Evolutionary conservation across 2,113 vertebrate species (phyloP), one percentile per base, ranked within the genome.

Genomic region (Grammomys dolichurus): DNA sequence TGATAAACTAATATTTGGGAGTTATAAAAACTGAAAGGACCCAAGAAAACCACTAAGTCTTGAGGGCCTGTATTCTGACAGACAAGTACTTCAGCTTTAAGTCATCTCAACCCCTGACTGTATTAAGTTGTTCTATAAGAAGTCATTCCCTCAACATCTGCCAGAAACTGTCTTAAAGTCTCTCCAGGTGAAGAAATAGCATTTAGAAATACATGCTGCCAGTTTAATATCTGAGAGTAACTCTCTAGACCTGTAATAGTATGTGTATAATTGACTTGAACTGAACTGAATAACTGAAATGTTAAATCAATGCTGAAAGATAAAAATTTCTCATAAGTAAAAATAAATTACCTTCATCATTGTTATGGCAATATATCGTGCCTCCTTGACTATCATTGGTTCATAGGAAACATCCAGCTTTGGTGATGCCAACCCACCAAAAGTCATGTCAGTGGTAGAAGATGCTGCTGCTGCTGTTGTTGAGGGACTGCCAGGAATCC

Each of bases 311-410:
- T 5, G 0, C 14, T 75, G 8, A 92, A 96, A 80, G 87, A 5
- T 75, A 73, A 65, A 8, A 3, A 58, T 89, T 69, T 82, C 78
- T 81, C 14, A 0, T 75, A 77, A 94, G 24, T 93, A 80, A 90
- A 76, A 95, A 88, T 20, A 65, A 88, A 96, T 97, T 98, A 99
- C 99, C 99, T 99, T 99, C 99, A 99, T 99, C 99, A 99, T 99
- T 93, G 99, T 99, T 97, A 99, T 99, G 77, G 99, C 99, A 97
- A 99, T 99, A 93, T 99, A 99, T 36, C 99, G 99, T 75, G 99
- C 99, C 97, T 99, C 99, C 97, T 99, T 99, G 90, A 99, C 99
- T 43, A 99, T 99, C 99, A 99, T 99, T 75, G 99, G 99, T 94
- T 99, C 99, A 60, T 99, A 99, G 0, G 99, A 99, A 93, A 99